A percentile compares a stretch with the other conserved stretches of the same genome.
Evolutionary conservation across 2,113 vertebrate species (phyloP).

Genomic region (Callionymus lyra): DNA sequence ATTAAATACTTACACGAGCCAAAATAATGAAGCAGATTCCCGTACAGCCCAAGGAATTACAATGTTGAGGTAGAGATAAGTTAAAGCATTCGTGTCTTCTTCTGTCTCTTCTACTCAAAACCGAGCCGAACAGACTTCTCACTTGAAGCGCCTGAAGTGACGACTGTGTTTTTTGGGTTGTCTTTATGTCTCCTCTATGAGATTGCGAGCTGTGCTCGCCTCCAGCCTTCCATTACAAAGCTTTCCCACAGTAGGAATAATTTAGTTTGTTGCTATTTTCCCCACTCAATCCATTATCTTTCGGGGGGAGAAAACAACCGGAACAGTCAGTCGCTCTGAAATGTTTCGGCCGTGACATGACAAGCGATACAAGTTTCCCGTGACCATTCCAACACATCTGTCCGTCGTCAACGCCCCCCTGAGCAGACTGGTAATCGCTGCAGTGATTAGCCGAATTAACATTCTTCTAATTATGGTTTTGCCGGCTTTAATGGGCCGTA

Average conservation of each 20-base stretch:
- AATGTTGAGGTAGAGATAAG: slow-evolving; percentile 32
- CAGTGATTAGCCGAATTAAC: slow-evolving; percentile 36
- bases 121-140: slow-evolving; percentile 19
- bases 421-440: slow-evolving; percentile 57
- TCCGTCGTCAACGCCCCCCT: slow-evolving; percentile 37
- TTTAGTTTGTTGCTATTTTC: slow-evolving; percentile 39
- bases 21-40: too few species aligned
- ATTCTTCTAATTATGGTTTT: slow-evolving; percentile 53
- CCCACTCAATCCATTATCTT: slow-evolving; percentile 33
- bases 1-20: too few species aligned
- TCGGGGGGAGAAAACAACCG: slow-evolving; percentile 9
- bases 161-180: slow-evolving; percentile 8
- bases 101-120: slow-evolving; percentile 21
- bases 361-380: too few species aligned
- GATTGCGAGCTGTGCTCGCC: slow-evolving; percentile 21
- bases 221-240: slow-evolving; percentile 24
- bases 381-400: slow-evolving; percentile 35
- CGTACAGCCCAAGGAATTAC: slow-evolving; percentile 13
- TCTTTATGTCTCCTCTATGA: slow-evolving; percentile 22
- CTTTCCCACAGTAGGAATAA: slow-evolving; percentile 35
- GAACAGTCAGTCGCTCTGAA: slow-evolving; percentile 3
- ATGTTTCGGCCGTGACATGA: too few species aligned
- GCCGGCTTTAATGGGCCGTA: slow-evolving; percentile 46
- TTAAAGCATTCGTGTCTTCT: slow-evolving; percentile 19
- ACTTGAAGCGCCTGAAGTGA: slow-evolving; percentile 27